phyloP scores from a whole-genome alignment of 2,113 vertebrate species.

The Albula glossodonta region DNA sequence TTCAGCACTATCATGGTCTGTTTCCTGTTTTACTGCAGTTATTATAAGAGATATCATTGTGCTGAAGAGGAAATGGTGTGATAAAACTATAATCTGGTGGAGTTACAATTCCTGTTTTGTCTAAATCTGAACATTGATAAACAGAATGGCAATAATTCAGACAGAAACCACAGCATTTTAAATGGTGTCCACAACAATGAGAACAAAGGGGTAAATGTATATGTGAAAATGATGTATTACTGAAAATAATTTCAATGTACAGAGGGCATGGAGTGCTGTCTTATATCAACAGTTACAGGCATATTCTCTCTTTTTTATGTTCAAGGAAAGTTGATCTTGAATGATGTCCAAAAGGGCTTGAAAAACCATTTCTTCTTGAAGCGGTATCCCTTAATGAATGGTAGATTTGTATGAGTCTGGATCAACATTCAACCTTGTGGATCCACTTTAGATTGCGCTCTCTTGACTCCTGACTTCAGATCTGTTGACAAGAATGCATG shows the following conservation, averaged over 20 bases:
- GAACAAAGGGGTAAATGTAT: not conserved
- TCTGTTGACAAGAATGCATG: not conserved
- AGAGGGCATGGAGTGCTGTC: too few relatives aligned
- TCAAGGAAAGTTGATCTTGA: not conserved
- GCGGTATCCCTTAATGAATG: too few relatives aligned
- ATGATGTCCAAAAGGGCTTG: not conserved
- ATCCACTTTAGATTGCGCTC: not conserved
- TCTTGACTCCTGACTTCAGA: not conserved
- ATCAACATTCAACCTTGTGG: not conserved
- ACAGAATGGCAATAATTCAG: not conserved
- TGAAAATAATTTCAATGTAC: not conserved
- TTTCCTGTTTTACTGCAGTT: conserved; percentile 15
- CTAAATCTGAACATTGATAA: conserved; percentile 7
- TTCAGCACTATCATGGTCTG: not conserved
- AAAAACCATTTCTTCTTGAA: not conserved
- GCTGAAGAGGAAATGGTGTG: not conserved
- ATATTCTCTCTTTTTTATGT: not conserved
- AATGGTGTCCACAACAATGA: not conserved
- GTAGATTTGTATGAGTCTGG: not conserved
- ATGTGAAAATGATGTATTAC: not conserved
- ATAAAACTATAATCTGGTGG: conserved; percentile 9
- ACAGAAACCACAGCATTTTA: not conserved
- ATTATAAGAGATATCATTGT: conserved; percentile 24
- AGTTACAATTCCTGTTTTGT: conserved; percentile 7
- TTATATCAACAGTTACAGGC: not conserved